Evolutionary conservation across 2,797 vertebrate genomes (phyloP).

Genomic region (Sparidentex hasta): DNA sequence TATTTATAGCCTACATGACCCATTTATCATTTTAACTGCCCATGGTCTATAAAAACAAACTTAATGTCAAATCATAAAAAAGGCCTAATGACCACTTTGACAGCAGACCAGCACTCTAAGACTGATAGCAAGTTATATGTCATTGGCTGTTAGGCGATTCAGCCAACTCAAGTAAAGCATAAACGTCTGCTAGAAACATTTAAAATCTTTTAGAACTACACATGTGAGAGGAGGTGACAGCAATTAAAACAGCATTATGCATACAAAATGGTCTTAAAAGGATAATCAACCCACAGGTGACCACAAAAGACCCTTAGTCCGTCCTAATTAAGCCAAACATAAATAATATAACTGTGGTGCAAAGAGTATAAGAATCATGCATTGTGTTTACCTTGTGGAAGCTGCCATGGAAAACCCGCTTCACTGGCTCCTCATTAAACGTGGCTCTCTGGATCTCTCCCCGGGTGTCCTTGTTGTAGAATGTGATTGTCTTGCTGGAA

Average conservation of each 20-base stretch:
- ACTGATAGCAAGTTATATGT: conserved; percentile 49
- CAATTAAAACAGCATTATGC: conserved; percentile 25
- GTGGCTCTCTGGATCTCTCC: conserved; percentile 93
- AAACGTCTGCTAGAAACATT: conserved; percentile 28
- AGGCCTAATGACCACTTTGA: conserved; percentile 19
- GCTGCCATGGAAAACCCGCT: conserved; percentile 97
- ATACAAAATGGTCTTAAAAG: background rate
- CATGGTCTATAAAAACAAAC: conserved; percentile 46
- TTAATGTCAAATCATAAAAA: conserved; percentile 52
- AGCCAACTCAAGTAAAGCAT: conserved; percentile 35
- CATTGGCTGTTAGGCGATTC: conserved; percentile 32
- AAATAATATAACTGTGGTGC: conserved; percentile 30
- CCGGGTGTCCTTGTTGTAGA: conserved; percentile 97
- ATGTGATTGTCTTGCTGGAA: conserved; percentile 93
- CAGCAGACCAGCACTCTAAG: conserved; percentile 30
- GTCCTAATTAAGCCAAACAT: conserved; percentile 11
- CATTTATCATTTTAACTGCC: conserved; percentile 63
- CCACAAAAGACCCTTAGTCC: conserved; percentile 15
- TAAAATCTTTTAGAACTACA: conserved; percentile 29
- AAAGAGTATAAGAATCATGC: conserved; percentile 11
- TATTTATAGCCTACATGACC: conserved; percentile 50
- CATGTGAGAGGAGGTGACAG: conserved; percentile 30
- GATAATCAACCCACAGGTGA: conserved; percentile 15
- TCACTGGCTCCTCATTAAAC: conserved; percentile 93
- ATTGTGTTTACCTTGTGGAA: conserved; percentile 96